phyloP scores from a whole-genome alignment of 2,797 vertebrate genomes.

The Pteropus rufus region DNA sequence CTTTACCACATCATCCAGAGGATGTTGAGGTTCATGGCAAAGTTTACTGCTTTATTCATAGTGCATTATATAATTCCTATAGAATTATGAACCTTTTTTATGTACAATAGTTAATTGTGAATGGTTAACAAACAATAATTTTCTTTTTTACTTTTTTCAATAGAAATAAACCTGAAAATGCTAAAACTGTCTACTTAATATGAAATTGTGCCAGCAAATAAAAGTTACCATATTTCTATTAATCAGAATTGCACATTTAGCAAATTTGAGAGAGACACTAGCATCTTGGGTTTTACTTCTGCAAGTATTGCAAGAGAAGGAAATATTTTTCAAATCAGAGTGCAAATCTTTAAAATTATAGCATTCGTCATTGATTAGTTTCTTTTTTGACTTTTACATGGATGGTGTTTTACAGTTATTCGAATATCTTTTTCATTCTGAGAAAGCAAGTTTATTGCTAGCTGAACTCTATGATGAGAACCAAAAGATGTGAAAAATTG shows the following conservation, averaged over 20 bases:
- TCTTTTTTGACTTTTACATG: neutral
- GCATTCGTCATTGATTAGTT: neutral
- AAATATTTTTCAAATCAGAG: neutral
- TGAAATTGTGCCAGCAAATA: neutral
- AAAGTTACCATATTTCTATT: neutral
- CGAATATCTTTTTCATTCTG: neutral
- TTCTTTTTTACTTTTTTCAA: neutral
- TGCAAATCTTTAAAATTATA: neutral
- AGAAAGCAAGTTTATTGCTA: neutral
- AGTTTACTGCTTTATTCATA: neutral
- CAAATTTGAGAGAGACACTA: neutral
- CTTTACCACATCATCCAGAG: neutral
- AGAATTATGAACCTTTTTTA: neutral
- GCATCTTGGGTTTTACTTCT: neutral
- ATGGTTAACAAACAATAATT: neutral
- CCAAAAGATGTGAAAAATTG: neutral
- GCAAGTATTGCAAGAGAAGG: neutral
- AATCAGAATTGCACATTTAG: neutral
- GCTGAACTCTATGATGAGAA: neutral
- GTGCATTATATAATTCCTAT: neutral
- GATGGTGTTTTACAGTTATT: neutral
- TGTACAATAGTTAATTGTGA: neutral
- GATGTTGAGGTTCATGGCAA: neutral
- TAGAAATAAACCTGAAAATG: neutral
- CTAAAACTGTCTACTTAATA: neutral